Base-by-base conservation (phyloP, 1,140 invertebrate genomes). In the Contarinia nasturtii region DNA sequence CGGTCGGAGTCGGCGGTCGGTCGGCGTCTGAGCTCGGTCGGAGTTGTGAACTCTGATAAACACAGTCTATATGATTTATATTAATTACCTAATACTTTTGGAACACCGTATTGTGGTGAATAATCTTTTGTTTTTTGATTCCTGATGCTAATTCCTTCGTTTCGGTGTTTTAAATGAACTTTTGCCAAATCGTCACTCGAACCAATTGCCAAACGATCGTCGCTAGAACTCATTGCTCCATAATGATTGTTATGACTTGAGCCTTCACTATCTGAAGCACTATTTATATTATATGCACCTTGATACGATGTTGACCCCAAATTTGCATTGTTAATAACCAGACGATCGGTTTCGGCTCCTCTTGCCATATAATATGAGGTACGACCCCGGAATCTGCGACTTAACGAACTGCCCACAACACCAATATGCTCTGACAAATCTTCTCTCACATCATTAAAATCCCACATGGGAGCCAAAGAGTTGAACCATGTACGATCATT, bases 341-440 rank as follows among this genome's bases (percentile, higher is more conserved):
- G 18, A 43, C 18, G 41, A 7, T 21, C 20, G 4, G 41, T 19
- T 21, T 43, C 41, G n/a, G 43, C 27, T 0, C 79, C 75, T 54
- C 77, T 70, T 2, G 79, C 60, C 55, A 81, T 74, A 41, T 77
- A 77, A 61, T 82, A 83, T 56, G 73, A 75, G 46, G 71, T 75
- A 47, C 79, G 76, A 36, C 80, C 80, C 48, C 80, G 71, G 50
- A 84, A 74, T 48, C 77, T 67, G 45, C 81, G 69, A 57, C 79
- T 83, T 48, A 83, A 68, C 2, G 80, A 80, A 49, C 79, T 81
- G 52, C 82, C 75, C 22, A 94, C 83, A 48, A 91, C 85, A 10
- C 83, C 81, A 45, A 94, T 74, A 61, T 96, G 90, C 58, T 96
- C 89, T 46, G 84, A 78, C 33, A 96, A 81, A 62, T 96, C 90